Evolutionary conservation across 2,797 vertebrate species (phyloP), one percentile per base, ranked within the genome.

Genomic region (Sparus aurata): DNA sequence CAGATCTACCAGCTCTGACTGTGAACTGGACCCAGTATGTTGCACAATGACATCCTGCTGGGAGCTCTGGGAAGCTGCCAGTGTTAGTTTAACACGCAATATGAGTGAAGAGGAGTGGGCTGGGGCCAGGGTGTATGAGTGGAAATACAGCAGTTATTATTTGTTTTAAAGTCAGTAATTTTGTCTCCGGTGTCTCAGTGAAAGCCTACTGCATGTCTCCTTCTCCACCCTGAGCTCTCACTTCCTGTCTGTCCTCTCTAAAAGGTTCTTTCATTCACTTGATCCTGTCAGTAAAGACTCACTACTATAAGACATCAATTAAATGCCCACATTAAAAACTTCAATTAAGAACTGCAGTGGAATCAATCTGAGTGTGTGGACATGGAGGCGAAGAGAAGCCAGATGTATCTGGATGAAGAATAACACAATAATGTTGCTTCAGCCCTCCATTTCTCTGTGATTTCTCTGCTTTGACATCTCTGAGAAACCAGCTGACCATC

Each of bases 41-140:
- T 59, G 58, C n/a, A 59, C 20, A n/a, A 34, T 49, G 64, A 30
- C 63, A 13, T 49, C 57, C 43, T 49, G n/a, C 61, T 58, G 64
- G 73, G 22, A 63, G 41, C 63, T 43, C 12, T 66, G 55, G 41
- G 67, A 57, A 18, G 41, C 27, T 49, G 43, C 41, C 15, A 17
- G 13, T 63, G 54, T 60, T 61, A 41, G 18, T 6, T 30, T 22
- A 45, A 43, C 46, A 55, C n/a, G 9, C 61, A 59, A 20, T 25
- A 22, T 16, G 47, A 60, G 58, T 22, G 20, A 13, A 60, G 55
- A 41, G 6, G n/a, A n/a, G n/a, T n/a, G n/a, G n/a, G n/a, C n/a
- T n/a, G n/a, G n/a, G n/a, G n/a, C n/a, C n/a, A 20, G 18, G 34
- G 34, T 20, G 38, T 16, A 2, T 43, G 12, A 23, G 59, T 5